Evolutionary conservation across 2,797 vertebrate genomes (phyloP).

Genomic region (Sphenodon punctatus): DNA sequence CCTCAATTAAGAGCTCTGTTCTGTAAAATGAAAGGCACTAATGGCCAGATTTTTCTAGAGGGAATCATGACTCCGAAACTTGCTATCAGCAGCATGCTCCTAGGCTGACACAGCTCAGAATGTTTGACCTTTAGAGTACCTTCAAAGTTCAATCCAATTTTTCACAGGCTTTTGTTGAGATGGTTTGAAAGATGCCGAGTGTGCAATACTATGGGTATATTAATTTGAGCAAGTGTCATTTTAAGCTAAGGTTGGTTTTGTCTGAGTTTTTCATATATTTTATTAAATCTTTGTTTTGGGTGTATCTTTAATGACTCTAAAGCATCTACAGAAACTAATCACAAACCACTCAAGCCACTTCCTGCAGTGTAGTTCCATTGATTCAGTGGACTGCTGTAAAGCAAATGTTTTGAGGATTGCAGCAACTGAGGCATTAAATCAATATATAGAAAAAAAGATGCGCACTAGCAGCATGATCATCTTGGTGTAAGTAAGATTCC

Average conservation of each 20-base stretch:
- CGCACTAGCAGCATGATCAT: too few species aligned
- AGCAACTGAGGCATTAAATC: too few species aligned
- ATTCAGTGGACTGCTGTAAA: too few species aligned
- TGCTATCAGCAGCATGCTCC: slow-evolving; percentile 55
- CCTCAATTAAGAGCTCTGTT: too few species aligned
- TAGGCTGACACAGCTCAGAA: not conserved
- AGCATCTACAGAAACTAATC: too few species aligned
- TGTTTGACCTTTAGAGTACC: slow-evolving; percentile 50
- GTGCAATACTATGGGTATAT: slow-evolving; percentile 19
- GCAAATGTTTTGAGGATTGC: too few species aligned
- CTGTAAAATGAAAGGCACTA: too few species aligned
- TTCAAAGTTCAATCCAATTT: slow-evolving; percentile 55
- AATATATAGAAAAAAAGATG: slow-evolving; percentile 62
- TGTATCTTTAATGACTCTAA: slow-evolving; percentile 55
- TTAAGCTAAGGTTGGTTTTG: slow-evolving; percentile 36
- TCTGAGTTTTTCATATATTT: slow-evolving; percentile 12
- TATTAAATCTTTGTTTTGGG: too few species aligned
- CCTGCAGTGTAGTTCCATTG: too few species aligned
- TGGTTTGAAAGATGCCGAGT: slow-evolving; percentile 59
- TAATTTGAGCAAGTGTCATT: slow-evolving; percentile 55
- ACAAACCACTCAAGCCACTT: too few species aligned
- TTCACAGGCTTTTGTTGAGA: slow-evolving; percentile 57
- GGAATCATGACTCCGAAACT: slow-evolving; percentile 64
- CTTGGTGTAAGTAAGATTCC: too few species aligned
- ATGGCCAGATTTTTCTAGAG: slow-evolving; percentile 55